Evolutionary conservation across 2,113 vertebrate species (phyloP), one percentile per base, ranked within the genome.

Genomic region (Natator depressus): DNA sequence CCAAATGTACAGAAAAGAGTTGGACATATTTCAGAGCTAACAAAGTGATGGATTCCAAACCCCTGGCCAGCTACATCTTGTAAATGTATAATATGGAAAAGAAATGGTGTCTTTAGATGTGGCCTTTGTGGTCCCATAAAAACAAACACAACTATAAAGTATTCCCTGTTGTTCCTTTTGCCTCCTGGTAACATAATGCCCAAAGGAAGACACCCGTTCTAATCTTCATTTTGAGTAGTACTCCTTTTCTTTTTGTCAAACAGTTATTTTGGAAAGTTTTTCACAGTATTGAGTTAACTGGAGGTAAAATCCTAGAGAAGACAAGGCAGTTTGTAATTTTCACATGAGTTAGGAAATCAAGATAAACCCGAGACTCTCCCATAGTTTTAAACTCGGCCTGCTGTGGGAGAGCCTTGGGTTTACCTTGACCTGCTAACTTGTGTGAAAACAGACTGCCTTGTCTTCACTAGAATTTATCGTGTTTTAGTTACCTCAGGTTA

Each of bases 221-320:
- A 47, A 75, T 89, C 59, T 72, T 49, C 55, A 25, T 93, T 62
- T n/a, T 81, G 54, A 93, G 82, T 42, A 42, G 42, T 42, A 42
- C 42, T 42, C 42, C 42, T 42, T 42, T 27, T 47, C 27, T 5
- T 25, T 38, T 46, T 25, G 42, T 76, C 38, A 76, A 69, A 87
- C 82, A 91, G 83, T 83, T 80, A 93, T 87, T 93, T 90, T 85
- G 65, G 65, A 72, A 53, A 17, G 35, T 80, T 96, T 95, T 83
- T 8, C 50, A 22, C 10, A 79, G 38, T 89, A 72, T 65, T 78
- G 38, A 95, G 72, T 82, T 87, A 5, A 46, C 1, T 54, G 27
- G 16, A 57, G 38, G 17, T 76, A 62, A 76, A 76, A 89, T 38
- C n/a, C 35, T 72, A 72, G 65, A 38, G 65, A 72, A 22, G 35